A percentile compares a stretch with the other conserved stretches of the same genome.
These are phyloP conservation scores for Apocheima hispidaria DNA, from an alignment of 2,888 invertebrate species.

Conservation along the genomic window DNA sequence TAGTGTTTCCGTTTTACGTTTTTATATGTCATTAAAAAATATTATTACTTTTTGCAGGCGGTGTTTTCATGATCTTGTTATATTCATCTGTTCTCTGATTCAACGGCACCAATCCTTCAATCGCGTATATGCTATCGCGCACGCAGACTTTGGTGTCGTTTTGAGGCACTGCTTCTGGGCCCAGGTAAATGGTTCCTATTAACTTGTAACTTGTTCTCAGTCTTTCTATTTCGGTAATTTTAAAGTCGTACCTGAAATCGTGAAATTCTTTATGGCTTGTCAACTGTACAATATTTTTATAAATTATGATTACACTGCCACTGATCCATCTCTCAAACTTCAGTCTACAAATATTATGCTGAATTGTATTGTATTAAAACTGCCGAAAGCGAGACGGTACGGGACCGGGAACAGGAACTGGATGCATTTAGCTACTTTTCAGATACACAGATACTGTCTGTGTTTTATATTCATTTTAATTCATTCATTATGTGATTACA, in stretches of 20 bases:
- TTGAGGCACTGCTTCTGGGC: conserved; percentile 83
- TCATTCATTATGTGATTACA: too few species aligned
- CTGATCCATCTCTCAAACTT: too few species aligned
- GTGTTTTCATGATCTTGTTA: conserved; percentile 60
- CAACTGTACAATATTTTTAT: background rate
- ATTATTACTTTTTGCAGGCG: conserved; percentile 70
- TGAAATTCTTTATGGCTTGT: background rate
- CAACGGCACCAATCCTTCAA: conserved; percentile 85
- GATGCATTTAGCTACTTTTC: too few species aligned
- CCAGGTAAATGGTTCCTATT: conserved; percentile 87
- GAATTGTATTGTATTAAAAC: too few species aligned
- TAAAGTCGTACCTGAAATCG: conserved; percentile 83
- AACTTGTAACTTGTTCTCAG: conserved; percentile 71
- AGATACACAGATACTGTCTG: too few species aligned
- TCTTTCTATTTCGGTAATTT: conserved; percentile 79
- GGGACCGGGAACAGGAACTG: too few species aligned
- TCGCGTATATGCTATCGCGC: conserved; percentile 88
- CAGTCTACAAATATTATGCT: too few species aligned
- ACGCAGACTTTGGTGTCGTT: conserved; percentile 86
- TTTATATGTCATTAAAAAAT: background rate
- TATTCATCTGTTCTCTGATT: conserved; percentile 75
- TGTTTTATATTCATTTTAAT: too few species aligned
- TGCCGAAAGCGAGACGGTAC: too few species aligned
- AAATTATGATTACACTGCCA: too few species aligned
- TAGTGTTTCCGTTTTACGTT: too few species aligned